Percentiles rank a stretch among this genome's conserved stretches.
These are phyloP conservation scores for Aix galericulata DNA, from an alignment of 2,113 vertebrate species.

Conservation along the genomic window DNA sequence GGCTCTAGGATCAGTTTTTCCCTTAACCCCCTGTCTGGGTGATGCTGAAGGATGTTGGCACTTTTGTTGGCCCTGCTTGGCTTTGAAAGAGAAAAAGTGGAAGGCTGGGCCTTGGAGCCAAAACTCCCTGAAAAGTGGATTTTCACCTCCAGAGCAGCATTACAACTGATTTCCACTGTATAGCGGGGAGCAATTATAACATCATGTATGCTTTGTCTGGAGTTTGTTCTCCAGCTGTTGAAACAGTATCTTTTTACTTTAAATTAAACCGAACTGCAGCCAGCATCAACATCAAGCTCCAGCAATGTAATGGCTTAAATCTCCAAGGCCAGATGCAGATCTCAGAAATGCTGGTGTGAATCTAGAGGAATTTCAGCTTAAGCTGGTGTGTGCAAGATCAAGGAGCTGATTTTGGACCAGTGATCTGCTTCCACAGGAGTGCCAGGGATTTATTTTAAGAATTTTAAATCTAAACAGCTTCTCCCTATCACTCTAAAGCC, in stretches of 20 bases:
- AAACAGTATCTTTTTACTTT: constrained; percentile 32
- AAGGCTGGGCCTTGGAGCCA: not conserved
- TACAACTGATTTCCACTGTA: constrained; percentile 22
- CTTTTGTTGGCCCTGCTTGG: not conserved
- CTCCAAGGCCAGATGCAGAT: not conserved
- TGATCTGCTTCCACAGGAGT: constrained; percentile 9
- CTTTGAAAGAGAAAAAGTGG: constrained; percentile 41
- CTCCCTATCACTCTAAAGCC: not conserved
- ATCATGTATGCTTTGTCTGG: not conserved
- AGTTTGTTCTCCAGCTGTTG: constrained; percentile 34
- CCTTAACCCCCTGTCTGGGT: not conserved
- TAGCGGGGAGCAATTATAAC: not conserved
- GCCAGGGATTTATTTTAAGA: not conserved
- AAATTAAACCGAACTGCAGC: constrained; percentile 18
- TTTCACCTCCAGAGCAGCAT: constrained; percentile 37
- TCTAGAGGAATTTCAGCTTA: not conserved
- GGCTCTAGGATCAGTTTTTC: not conserved
- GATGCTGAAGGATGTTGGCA: not conserved
- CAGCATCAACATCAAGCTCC: constrained; percentile 37
- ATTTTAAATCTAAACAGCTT: not conserved
- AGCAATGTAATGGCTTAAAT: not conserved
- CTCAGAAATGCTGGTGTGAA: not conserved
- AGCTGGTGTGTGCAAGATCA: not conserved
- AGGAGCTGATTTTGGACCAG: not conserved
- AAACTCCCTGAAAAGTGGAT: not conserved